Evolutionary conservation across 2,888 invertebrate genomes (phyloP), one percentile per base, ranked within the genome.

Genomic region (Tillus elongatus): DNA sequence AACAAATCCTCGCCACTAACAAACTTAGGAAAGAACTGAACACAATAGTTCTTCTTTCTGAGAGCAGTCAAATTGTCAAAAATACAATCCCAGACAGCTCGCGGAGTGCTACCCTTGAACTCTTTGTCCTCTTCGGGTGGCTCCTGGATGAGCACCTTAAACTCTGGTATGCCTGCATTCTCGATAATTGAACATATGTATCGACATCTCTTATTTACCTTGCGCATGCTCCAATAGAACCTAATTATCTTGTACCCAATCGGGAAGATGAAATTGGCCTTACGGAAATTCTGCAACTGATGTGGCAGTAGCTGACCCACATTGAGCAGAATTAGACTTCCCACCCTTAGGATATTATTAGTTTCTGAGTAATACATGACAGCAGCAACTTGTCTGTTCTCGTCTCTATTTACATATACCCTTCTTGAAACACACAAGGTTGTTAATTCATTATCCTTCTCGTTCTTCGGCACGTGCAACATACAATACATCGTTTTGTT

Each of bases 271-370:
- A 82, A 90, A 59, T 95, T 85, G 10, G 84, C 75, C 29, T 86
- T 92, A 65, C 98, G 96, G 71, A 96, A 98, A 36, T 87, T 83
- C 45, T 84, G 82, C 36, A 99, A 71, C 63, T 99, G 97, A 62
- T 96, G 93, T 1, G 96, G 97, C 52, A 97, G 68, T 44, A 99
- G 70, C 61, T 99, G 97, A 0, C 98, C 98, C 3, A 98, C 87
- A 61, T 80, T 86, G 36, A 95, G 76, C 67, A 98, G 92, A 56
- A 95, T 91, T 51, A 99, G 75, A 35, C 90, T 91, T 24, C 98
- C 98, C 15, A 98, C 90, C 26, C 97, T 74, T 50, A 99, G 73
- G 30, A 92, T 73, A 64, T 88, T 84, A 60, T 83, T 85, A 43
- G 87, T 83, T 63, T 95, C 93, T 2, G 87, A 87, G 60, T 91